A percentile compares a stretch with the other conserved stretches of the same genome.
Conservation (phyloP, 2,888 invertebrate species). For the Creontiades dilutus region DNA sequence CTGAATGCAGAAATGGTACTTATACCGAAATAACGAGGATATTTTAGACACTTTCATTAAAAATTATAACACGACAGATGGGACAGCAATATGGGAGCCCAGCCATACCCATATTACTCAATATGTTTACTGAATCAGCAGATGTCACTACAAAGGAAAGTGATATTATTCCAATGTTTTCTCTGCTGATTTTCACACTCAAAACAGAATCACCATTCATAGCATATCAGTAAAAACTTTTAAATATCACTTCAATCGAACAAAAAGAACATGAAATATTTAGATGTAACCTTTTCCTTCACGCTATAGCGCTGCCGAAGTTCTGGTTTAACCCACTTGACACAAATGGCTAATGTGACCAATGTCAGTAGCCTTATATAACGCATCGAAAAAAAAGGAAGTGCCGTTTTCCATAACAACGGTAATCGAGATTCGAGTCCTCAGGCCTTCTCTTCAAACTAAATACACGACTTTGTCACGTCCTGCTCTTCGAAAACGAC, state of each 20-base stretch:
- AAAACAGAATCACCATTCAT: background rate
- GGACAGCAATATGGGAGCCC: too few relatives aligned
- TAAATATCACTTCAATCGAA: background rate
- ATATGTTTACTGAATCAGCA: too few relatives aligned
- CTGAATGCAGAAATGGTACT: too few relatives aligned
- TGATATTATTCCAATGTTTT: too few relatives aligned
- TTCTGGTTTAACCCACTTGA: background rate
- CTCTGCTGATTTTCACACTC: too few relatives aligned
- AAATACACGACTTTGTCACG: background rate
- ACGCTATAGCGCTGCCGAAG: background rate
- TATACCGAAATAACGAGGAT: too few relatives aligned
- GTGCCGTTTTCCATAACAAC: slow-evolving; percentile 1
- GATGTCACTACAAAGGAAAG: too few relatives aligned
- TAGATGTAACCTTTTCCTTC: background rate
- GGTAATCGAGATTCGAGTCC: background rate
- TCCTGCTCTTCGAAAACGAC: background rate
- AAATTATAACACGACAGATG: too few relatives aligned
- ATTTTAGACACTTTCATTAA: too few relatives aligned
- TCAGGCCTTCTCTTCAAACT: background rate
- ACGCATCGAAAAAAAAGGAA: background rate
- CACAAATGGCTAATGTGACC: slow-evolving; percentile 17
- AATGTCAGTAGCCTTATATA: background rate
- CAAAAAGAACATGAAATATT: background rate
- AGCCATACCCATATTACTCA: too few relatives aligned
- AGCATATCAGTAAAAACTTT: background rate